Percentiles rank a stretch among this genome's conserved stretches.
Evolutionary conservation across 2,888 invertebrate species (phyloP).

Genomic region (Agrochola lota): DNA sequence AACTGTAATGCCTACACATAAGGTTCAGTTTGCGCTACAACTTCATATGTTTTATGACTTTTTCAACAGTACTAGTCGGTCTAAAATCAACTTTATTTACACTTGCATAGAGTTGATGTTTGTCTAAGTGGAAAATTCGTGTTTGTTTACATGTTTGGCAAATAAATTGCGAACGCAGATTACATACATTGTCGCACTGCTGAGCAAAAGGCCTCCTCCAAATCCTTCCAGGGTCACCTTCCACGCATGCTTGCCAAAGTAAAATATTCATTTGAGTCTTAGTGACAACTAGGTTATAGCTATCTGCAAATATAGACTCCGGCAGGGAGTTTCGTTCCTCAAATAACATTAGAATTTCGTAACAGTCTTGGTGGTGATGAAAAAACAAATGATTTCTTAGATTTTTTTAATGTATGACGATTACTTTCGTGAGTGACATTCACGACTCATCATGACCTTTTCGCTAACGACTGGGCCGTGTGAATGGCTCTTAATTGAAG

Average conservation of each 20-base stretch:
- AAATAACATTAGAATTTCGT: not conserved
- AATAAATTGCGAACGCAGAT: no score
- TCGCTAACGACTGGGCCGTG: conserved; percentile 25
- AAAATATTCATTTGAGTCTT: not conserved
- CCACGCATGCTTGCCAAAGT: not conserved
- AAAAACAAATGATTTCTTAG: not conserved
- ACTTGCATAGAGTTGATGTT: no score
- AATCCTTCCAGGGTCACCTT: no score
- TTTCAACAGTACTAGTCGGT: no score
- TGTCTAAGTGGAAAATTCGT: no score
- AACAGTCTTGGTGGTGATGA: not conserved
- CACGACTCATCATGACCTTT: conserved; percentile 51
- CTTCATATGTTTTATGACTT: no score
- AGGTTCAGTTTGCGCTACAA: no score
- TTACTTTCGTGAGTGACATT: conserved; percentile 41
- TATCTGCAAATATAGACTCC: not conserved
- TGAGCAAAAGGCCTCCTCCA: no score
- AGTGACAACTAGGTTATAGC: not conserved
- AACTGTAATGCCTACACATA: no score
- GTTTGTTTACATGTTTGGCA: no score
- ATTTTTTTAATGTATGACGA: conserved; percentile 16
- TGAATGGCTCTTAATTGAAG: conserved; percentile 40
- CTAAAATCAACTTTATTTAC: no score
- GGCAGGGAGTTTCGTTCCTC: not conserved
- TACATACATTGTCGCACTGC: no score